These are phyloP conservation scores for Rachycentron canadum DNA, from an alignment of 2,797 vertebrate genomes.

Conservation along the genomic window DNA sequence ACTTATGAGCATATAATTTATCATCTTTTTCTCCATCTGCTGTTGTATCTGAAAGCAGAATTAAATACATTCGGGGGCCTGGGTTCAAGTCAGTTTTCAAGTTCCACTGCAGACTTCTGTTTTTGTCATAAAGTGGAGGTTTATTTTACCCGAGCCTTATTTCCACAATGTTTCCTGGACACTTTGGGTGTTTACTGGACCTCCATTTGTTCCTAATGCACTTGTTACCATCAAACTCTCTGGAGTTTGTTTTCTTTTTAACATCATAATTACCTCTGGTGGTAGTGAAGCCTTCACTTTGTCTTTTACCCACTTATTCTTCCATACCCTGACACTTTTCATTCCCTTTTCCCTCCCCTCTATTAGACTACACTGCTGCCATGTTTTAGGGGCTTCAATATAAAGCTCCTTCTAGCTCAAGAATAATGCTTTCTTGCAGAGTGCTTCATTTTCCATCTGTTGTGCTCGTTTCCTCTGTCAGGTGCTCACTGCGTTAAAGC, in stretches of 20 bases:
- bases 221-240: slow-evolving; percentile 19
- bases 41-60: no score
- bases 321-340: slow-evolving; percentile 6
- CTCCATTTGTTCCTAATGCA: slow-evolving; percentile 3
- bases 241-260: neutral
- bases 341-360: neutral
- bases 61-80: no score
- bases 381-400: neutral
- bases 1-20: no score
- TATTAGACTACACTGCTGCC: neutral
- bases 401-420: neutral
- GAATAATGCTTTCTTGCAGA: slow-evolving; percentile 40
- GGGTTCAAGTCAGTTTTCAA: no score
- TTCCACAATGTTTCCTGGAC: neutral
- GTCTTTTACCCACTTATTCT: neutral
- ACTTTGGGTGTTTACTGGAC: neutral
- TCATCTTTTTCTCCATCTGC: no score
- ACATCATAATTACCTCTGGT: slow-evolving; percentile 1
- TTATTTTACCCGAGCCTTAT: neutral
- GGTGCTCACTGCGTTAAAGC: neutral
- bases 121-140: no score
- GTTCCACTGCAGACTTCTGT: no score
- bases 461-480: slow-evolving; percentile 50
- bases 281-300: slow-evolving; percentile 11
- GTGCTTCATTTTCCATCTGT: slow-evolving; percentile 49